These are phyloP conservation scores for Limulus polyphemus DNA, from an alignment of 2,888 invertebrate genomes.

Conservation along the genomic window DNA sequence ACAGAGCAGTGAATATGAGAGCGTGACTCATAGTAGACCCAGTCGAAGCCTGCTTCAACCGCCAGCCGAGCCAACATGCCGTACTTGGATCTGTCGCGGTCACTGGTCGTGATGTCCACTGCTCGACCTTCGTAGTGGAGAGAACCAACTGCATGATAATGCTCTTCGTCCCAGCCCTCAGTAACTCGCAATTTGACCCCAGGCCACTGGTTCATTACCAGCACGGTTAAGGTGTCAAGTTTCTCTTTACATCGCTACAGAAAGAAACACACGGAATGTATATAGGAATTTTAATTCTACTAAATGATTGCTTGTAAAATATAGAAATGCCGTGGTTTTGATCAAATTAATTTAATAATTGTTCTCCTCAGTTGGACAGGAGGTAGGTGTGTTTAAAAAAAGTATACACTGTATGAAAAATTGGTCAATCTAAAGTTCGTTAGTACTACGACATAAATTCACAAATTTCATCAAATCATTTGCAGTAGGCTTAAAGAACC, in stretches of 20 bases:
- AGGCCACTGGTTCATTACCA: constrained; percentile 97
- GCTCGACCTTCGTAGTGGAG: constrained; percentile 94
- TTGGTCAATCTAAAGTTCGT: too few relatives aligned
- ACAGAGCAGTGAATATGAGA: constrained; percentile 94
- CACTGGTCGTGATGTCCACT: constrained; percentile 88
- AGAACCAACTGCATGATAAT: constrained; percentile 62
- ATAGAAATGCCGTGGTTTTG: too few relatives aligned
- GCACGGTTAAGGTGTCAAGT: constrained; percentile 80
- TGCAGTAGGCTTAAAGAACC: too few relatives aligned
- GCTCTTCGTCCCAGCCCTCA: constrained; percentile 85
- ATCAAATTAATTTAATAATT: too few relatives aligned
- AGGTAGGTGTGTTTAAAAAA: too few relatives aligned
- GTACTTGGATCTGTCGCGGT: constrained; percentile 81
- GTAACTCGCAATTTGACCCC: constrained; percentile 82
- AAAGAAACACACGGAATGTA: constrained; percentile 14
- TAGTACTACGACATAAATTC: too few relatives aligned
- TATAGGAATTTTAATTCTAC: too few relatives aligned
- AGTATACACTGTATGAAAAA: too few relatives aligned
- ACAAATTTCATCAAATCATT: too few relatives aligned
- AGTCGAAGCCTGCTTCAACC: constrained; percentile 94
- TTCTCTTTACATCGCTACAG: constrained; percentile 92
- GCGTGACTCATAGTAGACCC: constrained; percentile 92
- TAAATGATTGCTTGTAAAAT: too few relatives aligned
- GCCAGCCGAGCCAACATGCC: constrained; percentile 91
- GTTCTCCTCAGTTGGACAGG: too few relatives aligned